phyloP scores from a whole-genome alignment of 2,888 invertebrate species.

The Mythimna lalbum region DNA sequence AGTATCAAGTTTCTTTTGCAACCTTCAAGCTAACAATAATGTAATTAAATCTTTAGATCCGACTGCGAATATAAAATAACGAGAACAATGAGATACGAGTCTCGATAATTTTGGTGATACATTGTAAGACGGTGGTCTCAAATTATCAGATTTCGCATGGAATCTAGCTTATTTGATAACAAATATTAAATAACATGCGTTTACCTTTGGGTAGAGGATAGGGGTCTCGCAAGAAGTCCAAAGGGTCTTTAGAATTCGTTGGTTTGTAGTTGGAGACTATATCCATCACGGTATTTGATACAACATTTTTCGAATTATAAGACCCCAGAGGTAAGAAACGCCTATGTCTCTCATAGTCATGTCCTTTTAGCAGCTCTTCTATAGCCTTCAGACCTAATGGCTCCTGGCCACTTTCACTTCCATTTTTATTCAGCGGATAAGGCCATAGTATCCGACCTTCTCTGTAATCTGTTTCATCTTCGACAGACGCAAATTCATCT shows the following conservation, averaged over 20 bases:
- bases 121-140: conserved; percentile 15
- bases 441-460: conserved; percentile 79
- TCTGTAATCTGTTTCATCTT: conserved; percentile 69
- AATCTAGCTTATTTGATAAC: conserved; percentile 1
- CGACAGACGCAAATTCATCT: conserved; percentile 71
- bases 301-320: conserved; percentile 78
- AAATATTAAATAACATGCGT: too few relatives aligned
- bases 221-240: conserved; percentile 83
- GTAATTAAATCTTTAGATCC: conserved; percentile 54
- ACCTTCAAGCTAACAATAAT: conserved; percentile 52
- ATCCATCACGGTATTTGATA: conserved; percentile 84
- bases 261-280: conserved; percentile 77
- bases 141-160: conserved; percentile 28
- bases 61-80: conserved; percentile 20
- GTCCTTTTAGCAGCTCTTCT: conserved; percentile 36
- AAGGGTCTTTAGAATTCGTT: conserved; percentile 78
- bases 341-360: conserved; percentile 62
- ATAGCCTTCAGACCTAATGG: conserved; percentile 38
- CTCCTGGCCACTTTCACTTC: conserved; percentile 54
- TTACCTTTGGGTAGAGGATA: conserved; percentile 86
- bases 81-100: conserved; percentile 50
- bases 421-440: conserved; percentile 70
- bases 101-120: conserved; percentile 26
- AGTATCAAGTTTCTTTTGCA: conserved; percentile 30
- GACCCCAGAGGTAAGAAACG: conserved; percentile 73